Evolutionary conservation across 37 sponge, comb jelly and placozoan genomes (phyloP), one percentile per base, ranked within the genome.

Genomic region (Corticium candelabrum): DNA sequence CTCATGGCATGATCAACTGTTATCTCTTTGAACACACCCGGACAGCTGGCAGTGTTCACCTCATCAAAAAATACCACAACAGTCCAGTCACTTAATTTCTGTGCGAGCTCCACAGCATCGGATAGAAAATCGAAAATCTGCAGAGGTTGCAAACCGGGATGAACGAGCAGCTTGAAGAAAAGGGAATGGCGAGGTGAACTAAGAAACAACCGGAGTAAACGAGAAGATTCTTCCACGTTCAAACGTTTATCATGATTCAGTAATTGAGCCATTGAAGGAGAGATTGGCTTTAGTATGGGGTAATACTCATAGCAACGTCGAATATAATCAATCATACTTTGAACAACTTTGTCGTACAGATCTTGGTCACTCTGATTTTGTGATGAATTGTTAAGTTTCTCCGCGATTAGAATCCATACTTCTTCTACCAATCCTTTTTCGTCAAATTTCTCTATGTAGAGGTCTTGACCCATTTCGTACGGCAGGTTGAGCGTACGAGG

Each of bases 21-120:
- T 35, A 70, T 70, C 5, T 70, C 73, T 32, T 70, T 70, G 73
- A 70, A 70, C 5, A 70, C 35, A 30, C 73, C 73, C 35, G 21
- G 73, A 32, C 73, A 70, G 21, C 35, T 35, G 5, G 73, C 7
- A 7, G 73, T 70, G 73, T 70, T 70, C 35, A 70, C 73, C 36
- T 70, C 73, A 34, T 70, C 73, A 15, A 70, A 70, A 15, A 70
- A 70, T 5, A 70, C 36, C 33, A 70, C 36, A 70, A 70, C 33
- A 30, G 33, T 34, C 5, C 5, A 35, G 33, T 70, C 5, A 70
- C 4, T 7, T 4, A 4, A 34, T 4, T 15, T 7, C 73, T 15
- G 4, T 70, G 73, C 73, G 5, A 35, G 33, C 5, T 29, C 31
- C 31, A 4, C 29, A 34, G 36, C 36, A 4, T 29, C 35, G 5